These are phyloP conservation scores for Ophiodon elongatus DNA, from an alignment of 2,113 vertebrate genomes.

Conservation along the genomic window DNA sequence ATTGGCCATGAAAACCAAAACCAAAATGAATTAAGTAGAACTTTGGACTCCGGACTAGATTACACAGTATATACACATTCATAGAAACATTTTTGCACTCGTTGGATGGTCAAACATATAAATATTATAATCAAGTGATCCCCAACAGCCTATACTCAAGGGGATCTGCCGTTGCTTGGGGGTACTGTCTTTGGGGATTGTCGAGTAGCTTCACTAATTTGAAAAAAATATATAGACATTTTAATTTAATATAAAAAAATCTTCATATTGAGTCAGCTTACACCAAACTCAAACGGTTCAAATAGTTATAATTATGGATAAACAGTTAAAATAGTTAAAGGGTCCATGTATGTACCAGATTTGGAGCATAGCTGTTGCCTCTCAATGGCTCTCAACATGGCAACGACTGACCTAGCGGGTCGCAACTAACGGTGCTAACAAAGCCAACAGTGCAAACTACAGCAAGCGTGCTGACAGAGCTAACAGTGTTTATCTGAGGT, in stretches of 20 bases:
- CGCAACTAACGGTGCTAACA: too few species aligned
- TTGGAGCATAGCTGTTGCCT: not conserved
- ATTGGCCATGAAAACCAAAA: not conserved
- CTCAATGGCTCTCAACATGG: not conserved
- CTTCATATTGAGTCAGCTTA: not conserved
- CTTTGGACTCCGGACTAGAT: not conserved
- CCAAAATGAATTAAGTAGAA: not conserved
- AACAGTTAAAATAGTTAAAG: not conserved
- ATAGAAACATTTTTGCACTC: not conserved
- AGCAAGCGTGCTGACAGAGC: too few species aligned
- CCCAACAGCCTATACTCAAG: not conserved
- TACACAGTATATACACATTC: not conserved
- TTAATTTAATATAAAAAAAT: not conserved
- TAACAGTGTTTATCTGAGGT: too few species aligned
- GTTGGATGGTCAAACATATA: not conserved
- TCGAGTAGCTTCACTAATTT: not conserved
- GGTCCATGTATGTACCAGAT: not conserved
- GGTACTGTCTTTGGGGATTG: not conserved
- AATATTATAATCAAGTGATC: not conserved
- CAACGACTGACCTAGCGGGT: too few species aligned
- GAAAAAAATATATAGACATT: not conserved
- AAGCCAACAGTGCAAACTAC: too few species aligned
- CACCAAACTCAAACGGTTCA: not conserved
- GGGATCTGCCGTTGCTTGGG: not conserved
- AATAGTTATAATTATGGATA: not conserved